Evolutionary conservation across 2,113 vertebrate species (phyloP).

Genomic region (Saccopteryx leptura): DNA sequence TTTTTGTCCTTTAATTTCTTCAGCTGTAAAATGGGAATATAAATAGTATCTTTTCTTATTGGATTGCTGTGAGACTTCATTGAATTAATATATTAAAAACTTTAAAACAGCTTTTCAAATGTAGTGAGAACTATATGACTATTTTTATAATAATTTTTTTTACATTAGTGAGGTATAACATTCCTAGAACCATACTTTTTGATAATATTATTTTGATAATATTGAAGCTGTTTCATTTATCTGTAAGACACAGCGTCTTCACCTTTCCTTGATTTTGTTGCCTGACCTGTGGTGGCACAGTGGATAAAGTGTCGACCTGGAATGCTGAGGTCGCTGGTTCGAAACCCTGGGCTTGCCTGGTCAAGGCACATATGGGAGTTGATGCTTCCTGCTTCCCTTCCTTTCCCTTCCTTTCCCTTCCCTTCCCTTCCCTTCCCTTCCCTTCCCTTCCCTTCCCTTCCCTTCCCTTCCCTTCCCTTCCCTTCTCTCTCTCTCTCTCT

Average conservation of each 20-base stretch:
- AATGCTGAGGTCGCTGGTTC: no score
- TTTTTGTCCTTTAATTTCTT: conserved; percentile 28
- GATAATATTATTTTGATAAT: not conserved
- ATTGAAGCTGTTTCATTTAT: conserved; percentile 32
- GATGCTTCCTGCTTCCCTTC: no score
- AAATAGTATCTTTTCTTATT: conserved; percentile 1
- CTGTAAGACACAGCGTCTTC: not conserved
- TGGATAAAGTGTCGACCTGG: no score
- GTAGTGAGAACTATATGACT: not conserved
- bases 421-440: no score
- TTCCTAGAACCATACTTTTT: not conserved
- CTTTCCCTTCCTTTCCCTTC: no score
- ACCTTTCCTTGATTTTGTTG: conserved; percentile 54
- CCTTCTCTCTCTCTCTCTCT: no score
- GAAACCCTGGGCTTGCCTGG: no score
- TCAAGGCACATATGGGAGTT: no score
- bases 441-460: no score
- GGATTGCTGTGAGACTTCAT: not conserved
- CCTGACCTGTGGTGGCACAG: no score
- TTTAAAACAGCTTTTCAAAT: not conserved
- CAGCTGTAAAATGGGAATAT: not conserved
- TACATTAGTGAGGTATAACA: not conserved
- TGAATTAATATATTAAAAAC: conserved; percentile 13
- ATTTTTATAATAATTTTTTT: not conserved
- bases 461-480: no score